Percentiles rank a stretch among this genome's conserved stretches.
These are phyloP conservation scores for Drosophila ezoana DNA, from an alignment of 2,888 invertebrate species.

Conservation along the genomic window DNA sequence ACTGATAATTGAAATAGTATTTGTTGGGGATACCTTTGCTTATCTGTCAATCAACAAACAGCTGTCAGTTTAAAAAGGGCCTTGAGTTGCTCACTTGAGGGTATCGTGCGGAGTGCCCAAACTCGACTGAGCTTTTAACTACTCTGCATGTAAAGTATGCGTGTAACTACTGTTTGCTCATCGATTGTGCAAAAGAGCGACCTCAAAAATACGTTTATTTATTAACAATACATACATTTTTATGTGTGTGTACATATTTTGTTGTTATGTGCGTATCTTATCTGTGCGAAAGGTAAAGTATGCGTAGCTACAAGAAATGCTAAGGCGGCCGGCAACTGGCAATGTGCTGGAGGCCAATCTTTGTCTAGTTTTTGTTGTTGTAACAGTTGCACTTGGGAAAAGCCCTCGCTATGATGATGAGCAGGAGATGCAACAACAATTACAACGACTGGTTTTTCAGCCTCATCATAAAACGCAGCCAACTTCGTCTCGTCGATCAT, in stretches of 20 bases:
- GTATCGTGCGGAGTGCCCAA: neutral
- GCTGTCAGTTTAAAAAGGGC: constrained; percentile 21
- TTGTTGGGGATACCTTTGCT: constrained; percentile 5
- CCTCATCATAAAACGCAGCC: constrained; percentile 53
- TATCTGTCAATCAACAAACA: constrained; percentile 21
- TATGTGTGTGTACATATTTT: constrained; percentile 11
- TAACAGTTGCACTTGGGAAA: constrained; percentile 54
- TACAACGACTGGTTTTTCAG: constrained; percentile 51
- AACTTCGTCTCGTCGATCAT: constrained; percentile 51
- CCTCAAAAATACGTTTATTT: constrained; percentile 60
- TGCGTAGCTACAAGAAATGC: constrained; percentile 40
- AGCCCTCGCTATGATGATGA: constrained; percentile 41
- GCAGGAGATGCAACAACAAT: constrained; percentile 22
- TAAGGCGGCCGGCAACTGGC: constrained; percentile 45
- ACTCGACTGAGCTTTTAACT: neutral
- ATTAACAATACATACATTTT: constrained; percentile 46
- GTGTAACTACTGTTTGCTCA: constrained; percentile 19
- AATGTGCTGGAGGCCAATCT: constrained; percentile 49
- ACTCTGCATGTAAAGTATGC: neutral
- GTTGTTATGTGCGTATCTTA: constrained; percentile 59
- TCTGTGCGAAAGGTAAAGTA: constrained; percentile 56
- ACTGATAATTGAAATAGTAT: constrained; percentile 21
- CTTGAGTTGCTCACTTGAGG: neutral
- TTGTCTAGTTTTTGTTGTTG: constrained; percentile 28
- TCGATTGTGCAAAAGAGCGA: constrained; percentile 64